Base-by-base conservation (phyloP, 2,797 vertebrate genomes). In the Botia almorhae region DNA sequence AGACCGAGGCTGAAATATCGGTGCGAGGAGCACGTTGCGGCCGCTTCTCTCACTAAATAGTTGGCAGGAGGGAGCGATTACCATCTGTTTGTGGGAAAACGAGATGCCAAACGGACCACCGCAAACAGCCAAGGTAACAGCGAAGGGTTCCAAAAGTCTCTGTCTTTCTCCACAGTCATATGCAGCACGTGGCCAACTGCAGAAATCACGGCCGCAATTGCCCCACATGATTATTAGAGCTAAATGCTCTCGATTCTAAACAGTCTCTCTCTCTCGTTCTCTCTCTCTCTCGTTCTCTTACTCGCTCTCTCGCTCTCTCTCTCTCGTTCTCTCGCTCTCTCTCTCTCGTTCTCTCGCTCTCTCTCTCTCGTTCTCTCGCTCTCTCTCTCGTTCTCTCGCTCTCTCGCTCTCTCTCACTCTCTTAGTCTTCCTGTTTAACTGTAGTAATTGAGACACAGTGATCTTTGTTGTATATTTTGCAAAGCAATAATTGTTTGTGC, bases 111-210 rank as follows among this genome's bases (percentile, higher is more conserved):
- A 85, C 85, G 64, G 81, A 87, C 63, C 69, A 92, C 90, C 90
- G 79, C 92, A 92, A 91, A 88, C 87, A 92, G 87, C 89, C 90
- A 91, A 92, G 91, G 92, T 91, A 92, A 92, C 90, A 83, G 87
- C 87, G 89, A 92, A 91, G 90, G 90, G 87, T 91, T 93, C 91
- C 90, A 90, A 88, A 36, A 87, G 91, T 91, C 89, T 91, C 89
- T 89, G 90, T 90, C 89, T 91, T 86, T 83, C 55, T 76, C 69
- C 65, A 12, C 89, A 39, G 36, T 39, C 36, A 39, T 39, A 39
- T 39, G 36, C 36, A 89, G 89, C 87, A 85, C 60, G 68, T 81
- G 74, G 80, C 77, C 76, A 78, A 81, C 55, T 78, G 67, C 7
- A 82, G 75, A 82, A 85, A 85, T 82, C 74, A 76, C 74, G 78